phyloP scores from a whole-genome alignment of 2,113 vertebrate genomes.

The Glareola pratincola region DNA sequence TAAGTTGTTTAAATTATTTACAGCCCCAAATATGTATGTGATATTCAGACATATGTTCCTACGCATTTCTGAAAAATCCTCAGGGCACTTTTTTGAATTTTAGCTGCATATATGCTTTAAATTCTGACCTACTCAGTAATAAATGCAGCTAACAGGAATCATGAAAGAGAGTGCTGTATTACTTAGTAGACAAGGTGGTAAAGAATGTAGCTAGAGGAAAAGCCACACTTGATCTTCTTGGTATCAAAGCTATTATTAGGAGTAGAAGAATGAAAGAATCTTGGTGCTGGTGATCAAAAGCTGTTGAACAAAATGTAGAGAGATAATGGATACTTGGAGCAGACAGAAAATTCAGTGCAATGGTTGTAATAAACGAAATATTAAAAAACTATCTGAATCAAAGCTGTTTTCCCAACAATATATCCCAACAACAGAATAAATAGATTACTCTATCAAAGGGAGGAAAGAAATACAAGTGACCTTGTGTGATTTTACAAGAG shows the following conservation, averaged over 20 bases:
- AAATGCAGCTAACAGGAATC: neutral
- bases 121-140: neutral
- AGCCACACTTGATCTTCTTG: neutral
- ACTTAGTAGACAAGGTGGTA: neutral
- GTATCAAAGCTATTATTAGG: neutral
- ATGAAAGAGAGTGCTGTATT: neutral
- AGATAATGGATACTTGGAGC: neutral
- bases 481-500: neutral
- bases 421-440: neutral
- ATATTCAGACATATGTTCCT: neutral
- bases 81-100: neutral
- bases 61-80: neutral
- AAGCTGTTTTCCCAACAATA: neutral
- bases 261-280: neutral
- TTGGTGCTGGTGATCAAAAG: neutral
- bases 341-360: neutral
- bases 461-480: neutral
- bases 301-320: neutral
- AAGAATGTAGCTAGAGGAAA: neutral
- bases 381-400: neutral
- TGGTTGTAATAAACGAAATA: neutral
- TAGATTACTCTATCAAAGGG: neutral
- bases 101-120: neutral
- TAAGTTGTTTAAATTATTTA: neutral
- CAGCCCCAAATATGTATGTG: neutral